Percentiles rank a stretch among this genome's conserved stretches.
These are phyloP conservation scores for Eupristina koningsbergeri DNA, from an alignment of 1,140 invertebrate genomes.

Conservation along the genomic window DNA sequence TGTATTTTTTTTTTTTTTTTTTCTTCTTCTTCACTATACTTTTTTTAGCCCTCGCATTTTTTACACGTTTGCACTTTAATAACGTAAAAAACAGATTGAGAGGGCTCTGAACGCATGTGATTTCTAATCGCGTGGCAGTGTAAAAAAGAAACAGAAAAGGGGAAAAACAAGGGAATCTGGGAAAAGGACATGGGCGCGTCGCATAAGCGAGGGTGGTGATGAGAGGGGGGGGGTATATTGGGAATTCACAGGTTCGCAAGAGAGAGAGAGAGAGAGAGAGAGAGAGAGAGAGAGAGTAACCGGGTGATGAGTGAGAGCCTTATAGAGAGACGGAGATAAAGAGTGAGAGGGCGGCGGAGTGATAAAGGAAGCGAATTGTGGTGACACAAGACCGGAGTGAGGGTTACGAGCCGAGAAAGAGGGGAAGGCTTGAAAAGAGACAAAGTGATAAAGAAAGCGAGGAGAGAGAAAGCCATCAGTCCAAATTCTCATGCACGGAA, in stretches of 20 bases:
- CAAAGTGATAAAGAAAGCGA: conserved; percentile 47
- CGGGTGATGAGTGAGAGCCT: no score
- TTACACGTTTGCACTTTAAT: not conserved
- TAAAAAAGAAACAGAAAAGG: conserved; percentile 36
- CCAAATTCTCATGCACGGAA: conserved; percentile 34
- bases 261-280: not conserved
- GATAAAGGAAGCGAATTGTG: conserved; percentile 40
- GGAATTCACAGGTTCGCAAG: conserved; percentile 2
- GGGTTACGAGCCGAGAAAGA: conserved; percentile 23
- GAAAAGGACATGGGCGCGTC: conserved; percentile 25
- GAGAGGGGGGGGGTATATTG: conserved; percentile 32
- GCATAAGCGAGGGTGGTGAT: conserved; percentile 51
- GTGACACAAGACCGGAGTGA: conserved; percentile 49
- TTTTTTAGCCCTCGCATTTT: not conserved
- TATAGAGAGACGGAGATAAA: conserved; percentile 7
- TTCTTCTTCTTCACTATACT: no score
- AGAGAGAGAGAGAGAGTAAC: conserved; percentile 14
- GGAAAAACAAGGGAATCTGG: not conserved
- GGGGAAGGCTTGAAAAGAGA: not conserved
- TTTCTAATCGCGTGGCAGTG: conserved; percentile 11
- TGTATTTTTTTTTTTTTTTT: not conserved
- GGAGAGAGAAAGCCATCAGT: conserved; percentile 50
- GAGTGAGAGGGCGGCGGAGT: conserved; percentile 31
- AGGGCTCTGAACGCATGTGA: conserved; percentile 44
- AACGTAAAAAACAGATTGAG: not conserved